Conservation (phyloP, 1,140 invertebrate genomes). For the Rhysida immarginata region DNA sequence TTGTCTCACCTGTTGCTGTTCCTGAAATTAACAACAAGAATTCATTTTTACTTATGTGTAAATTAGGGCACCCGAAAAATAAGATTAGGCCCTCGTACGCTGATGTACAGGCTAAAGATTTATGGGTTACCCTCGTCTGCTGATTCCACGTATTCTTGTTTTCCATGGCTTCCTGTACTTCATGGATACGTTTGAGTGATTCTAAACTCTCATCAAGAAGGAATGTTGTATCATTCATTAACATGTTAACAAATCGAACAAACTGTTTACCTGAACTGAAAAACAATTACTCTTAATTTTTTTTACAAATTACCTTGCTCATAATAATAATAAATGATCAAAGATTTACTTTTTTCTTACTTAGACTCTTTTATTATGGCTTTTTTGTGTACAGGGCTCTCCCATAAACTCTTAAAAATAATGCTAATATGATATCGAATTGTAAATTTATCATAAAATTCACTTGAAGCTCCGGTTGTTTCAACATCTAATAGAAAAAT, state of each 20-base stretch:
- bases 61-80: no score
- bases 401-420: constrained; percentile 61
- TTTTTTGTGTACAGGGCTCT: constrained; percentile 31
- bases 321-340: not conserved
- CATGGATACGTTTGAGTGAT: constrained; percentile 86
- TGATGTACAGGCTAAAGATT: no score
- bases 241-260: constrained; percentile 95
- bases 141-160: constrained; percentile 48
- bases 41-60: no score
- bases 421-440: constrained; percentile 95
- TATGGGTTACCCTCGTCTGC: constrained; percentile 32
- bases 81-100: no score
- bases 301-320: not conserved
- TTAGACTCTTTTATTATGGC: constrained; percentile 36
- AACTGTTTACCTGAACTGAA: constrained; percentile 67
- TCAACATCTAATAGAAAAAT: constrained; percentile 64
- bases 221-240: constrained; percentile 98
- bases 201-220: constrained; percentile 90
- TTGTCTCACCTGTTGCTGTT: constrained; percentile 58
- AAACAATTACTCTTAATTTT: not conserved
- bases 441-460: constrained; percentile 98
- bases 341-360: constrained; percentile 23
- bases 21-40: constrained; percentile 23
- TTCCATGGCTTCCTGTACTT: constrained; percentile 75
- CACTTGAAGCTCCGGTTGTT: constrained; percentile 87